Evolutionary conservation across 2,113 vertebrate genomes (phyloP).

Genomic region (Rhynchomys soricoides): DNA sequence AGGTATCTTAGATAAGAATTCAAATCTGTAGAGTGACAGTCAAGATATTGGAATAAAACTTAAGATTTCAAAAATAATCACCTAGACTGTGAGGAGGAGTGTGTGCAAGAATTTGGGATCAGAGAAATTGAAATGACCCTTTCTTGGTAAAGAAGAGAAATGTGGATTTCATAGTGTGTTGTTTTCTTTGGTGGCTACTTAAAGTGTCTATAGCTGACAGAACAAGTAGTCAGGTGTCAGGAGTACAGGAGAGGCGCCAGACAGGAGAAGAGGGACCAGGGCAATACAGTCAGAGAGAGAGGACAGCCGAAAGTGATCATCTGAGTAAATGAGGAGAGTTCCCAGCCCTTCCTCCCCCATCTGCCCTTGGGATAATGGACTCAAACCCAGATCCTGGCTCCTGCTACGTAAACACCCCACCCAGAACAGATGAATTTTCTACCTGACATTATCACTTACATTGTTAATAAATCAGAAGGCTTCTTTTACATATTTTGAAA

Average conservation of each 20-base stretch:
- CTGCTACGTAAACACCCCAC: not conserved
- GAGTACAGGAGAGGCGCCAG: not conserved
- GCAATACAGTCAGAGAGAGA: not conserved
- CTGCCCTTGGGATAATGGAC: not conserved
- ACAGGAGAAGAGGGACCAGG: not conserved
- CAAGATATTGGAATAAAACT: not conserved
- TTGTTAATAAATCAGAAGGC: not conserved
- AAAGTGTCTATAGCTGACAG: not conserved
- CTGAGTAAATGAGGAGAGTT: not conserved
- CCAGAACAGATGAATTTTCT: not conserved
- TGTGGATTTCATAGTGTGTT: not conserved
- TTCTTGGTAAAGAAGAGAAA: not conserved
- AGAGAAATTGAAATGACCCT: not conserved
- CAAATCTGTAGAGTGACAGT: not conserved
- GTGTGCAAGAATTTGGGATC: not conserved
- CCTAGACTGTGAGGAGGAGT: not conserved
- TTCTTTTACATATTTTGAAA: slow-evolving; percentile 51
- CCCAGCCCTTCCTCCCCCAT: not conserved
- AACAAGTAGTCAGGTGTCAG: not conserved
- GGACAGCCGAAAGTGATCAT: not conserved
- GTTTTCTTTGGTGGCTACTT: not conserved
- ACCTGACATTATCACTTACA: not conserved
- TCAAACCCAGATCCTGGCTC: not conserved
- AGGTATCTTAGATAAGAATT: not conserved
- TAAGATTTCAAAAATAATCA: not conserved